A percentile compares a stretch with the other conserved stretches of the same genome.
Conservation (phyloP, 1,140 invertebrate genomes). For the Dryas iulia region DNA sequence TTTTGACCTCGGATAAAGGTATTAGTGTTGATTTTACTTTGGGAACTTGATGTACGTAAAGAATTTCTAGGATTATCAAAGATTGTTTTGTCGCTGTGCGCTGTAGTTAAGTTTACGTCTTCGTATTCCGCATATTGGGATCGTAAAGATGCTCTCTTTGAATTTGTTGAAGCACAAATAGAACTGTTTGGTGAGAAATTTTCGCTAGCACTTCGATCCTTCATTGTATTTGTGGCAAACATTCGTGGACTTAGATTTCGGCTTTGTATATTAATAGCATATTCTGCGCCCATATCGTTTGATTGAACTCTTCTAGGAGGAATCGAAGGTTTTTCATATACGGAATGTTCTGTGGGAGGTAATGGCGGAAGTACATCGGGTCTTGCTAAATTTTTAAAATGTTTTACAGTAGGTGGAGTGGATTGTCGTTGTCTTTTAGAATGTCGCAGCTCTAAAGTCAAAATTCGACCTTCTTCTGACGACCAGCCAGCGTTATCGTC, state of each 20-base stretch:
- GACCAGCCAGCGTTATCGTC: constrained; percentile 60
- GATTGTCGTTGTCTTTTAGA: constrained; percentile 84
- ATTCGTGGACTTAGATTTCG: constrained; percentile 80
- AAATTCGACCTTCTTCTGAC: constrained; percentile 80
- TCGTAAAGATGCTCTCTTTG: constrained; percentile 70
- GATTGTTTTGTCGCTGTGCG: background rate
- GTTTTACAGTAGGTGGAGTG: constrained; percentile 75
- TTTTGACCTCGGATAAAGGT: constrained; percentile 59
- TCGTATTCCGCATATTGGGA: constrained; percentile 69
- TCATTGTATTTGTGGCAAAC: constrained; percentile 47
- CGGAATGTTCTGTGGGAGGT: constrained; percentile 77
- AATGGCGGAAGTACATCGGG: constrained; percentile 85
- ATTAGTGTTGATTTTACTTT: constrained; percentile 55
- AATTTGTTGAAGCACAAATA: constrained; percentile 52
- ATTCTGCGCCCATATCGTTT: constrained; percentile 35
- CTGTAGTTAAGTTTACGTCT: constrained; percentile 40
- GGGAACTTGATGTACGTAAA: constrained; percentile 27
- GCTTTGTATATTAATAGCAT: constrained; percentile 84
- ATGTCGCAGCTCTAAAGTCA: constrained; percentile 84
- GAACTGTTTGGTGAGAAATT: constrained; percentile 37
- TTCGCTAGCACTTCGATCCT: constrained; percentile 35
- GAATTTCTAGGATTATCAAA: constrained; percentile 27
- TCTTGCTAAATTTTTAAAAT: constrained; percentile 73
- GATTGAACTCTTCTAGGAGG: constrained; percentile 79
- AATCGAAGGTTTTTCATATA: constrained; percentile 83